Conservation (phyloP, 1,140 invertebrate genomes). For the Papilio glaucus region DNA sequence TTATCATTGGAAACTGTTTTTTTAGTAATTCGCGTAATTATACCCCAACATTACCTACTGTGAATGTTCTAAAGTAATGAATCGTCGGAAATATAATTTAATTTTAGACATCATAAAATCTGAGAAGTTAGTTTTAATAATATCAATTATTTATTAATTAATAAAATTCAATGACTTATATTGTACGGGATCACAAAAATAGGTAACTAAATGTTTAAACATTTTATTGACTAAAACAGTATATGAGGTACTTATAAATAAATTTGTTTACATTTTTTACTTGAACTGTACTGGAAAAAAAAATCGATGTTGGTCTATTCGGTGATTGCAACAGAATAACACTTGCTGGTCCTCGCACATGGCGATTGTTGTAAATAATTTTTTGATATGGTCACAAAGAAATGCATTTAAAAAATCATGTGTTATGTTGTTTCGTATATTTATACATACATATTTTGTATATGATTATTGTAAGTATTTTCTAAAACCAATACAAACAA, state of each 20-base stretch:
- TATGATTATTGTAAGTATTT: too few species aligned
- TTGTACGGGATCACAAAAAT: constrained; percentile 54
- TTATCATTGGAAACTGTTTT: neutral
- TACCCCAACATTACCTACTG: too few species aligned
- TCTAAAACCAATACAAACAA: neutral
- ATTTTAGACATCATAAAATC: neutral
- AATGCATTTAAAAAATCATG: neutral
- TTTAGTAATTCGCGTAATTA: too few species aligned
- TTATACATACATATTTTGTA: too few species aligned
- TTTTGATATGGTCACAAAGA: neutral
- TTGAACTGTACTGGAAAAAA: constrained; percentile 15
- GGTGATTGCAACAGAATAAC: too few species aligned
- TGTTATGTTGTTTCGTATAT: too few species aligned
- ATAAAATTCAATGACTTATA: constrained; percentile 32
- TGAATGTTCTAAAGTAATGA: neutral
- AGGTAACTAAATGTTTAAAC: constrained; percentile 51
- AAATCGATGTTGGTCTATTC: constrained; percentile 5
- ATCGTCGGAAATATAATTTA: neutral
- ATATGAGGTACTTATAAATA: constrained; percentile 26
- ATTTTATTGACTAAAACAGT: constrained; percentile 34
- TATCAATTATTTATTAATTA: constrained; percentile 3
- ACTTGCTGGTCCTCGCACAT: too few species aligned
- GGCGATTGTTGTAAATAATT: too few species aligned
- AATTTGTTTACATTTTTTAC: constrained; percentile 36
- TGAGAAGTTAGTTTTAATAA: neutral